Conservation (phyloP, 2,113 vertebrate genomes). For the Rhipidura dahli region DNA sequence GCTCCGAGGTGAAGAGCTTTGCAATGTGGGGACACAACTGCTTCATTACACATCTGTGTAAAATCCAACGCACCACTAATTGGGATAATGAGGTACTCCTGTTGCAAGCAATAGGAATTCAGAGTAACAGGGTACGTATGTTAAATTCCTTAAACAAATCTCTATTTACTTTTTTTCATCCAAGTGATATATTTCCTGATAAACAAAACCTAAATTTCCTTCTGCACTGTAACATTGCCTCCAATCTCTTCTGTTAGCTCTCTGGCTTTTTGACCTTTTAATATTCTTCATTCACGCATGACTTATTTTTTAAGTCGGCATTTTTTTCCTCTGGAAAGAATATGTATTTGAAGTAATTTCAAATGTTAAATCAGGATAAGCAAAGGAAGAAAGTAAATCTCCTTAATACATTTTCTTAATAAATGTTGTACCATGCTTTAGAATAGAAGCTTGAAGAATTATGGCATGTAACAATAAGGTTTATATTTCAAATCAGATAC, state of each 20-base stretch:
- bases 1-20: neutral
- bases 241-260: neutral
- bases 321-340: neutral
- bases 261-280: conserved; percentile 21
- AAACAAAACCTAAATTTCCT: neutral
- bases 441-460: neutral
- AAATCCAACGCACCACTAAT: neutral
- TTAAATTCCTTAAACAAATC: neutral
- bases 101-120: neutral
- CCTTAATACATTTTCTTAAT: neutral
- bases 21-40: neutral
- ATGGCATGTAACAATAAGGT: neutral
- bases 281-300: neutral
- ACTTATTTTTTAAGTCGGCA: neutral
- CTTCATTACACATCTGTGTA: accelerated
- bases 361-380: conserved; percentile 8
- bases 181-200: neutral
- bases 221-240: neutral
- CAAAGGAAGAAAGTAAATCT: neutral
- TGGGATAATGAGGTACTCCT: neutral
- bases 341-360: neutral
- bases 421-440: neutral
- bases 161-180: neutral
- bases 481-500: neutral
- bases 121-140: neutral